Conservation (phyloP, 2,888 invertebrate species). For the Eupithecia abbreviata region DNA sequence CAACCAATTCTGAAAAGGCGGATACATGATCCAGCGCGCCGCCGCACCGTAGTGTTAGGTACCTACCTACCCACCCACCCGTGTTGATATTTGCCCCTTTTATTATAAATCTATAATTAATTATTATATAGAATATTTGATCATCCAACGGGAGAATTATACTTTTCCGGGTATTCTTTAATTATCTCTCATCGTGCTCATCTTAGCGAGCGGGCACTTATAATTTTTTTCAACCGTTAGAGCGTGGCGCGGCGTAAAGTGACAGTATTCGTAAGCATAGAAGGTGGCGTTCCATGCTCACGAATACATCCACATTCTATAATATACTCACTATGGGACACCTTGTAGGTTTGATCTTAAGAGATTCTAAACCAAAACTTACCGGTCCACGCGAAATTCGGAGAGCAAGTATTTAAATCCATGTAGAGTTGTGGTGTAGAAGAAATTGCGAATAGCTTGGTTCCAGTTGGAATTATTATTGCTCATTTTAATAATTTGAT, state of each 20-base stretch:
- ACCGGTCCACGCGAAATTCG: constrained; percentile 64
- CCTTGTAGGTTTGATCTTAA: too few species aligned
- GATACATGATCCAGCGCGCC: neutral
- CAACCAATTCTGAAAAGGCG: constrained; percentile 57
- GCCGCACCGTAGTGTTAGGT: too few species aligned
- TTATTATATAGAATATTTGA: neutral
- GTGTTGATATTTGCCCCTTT: neutral
- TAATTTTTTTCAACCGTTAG: neutral
- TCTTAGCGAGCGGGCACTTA: too few species aligned
- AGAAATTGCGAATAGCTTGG: constrained; percentile 56
- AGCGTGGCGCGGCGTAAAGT: neutral
- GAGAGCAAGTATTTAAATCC: constrained; percentile 74
- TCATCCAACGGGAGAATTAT: neutral
- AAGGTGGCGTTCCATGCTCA: too few species aligned
- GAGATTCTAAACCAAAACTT: constrained; percentile 40
- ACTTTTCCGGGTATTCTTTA: neutral
- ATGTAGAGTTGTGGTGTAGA: constrained; percentile 69
- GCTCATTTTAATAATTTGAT: constrained; percentile 16
- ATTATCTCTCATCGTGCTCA: too few species aligned
- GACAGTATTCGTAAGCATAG: too few species aligned
- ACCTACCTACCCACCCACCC: too few species aligned
- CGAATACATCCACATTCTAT: too few species aligned
- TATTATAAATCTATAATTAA: too few species aligned
- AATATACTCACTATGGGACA: too few species aligned
- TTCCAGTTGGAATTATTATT: constrained; percentile 32